Evolutionary conservation across 2,113 vertebrate genomes (phyloP).

Genomic region (Esox niger): DNA sequence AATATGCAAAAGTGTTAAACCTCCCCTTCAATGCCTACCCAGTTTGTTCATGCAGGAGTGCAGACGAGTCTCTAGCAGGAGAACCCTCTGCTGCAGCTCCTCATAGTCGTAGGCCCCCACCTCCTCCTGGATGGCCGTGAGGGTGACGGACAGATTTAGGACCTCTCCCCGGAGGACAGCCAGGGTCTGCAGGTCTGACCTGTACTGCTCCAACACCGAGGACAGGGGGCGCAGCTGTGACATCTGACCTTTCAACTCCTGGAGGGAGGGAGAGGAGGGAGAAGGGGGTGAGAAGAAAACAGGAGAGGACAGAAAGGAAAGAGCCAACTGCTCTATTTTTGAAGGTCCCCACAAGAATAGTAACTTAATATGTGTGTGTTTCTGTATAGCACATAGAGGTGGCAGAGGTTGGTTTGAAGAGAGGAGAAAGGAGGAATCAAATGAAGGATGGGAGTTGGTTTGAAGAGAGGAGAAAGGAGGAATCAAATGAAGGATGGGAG

Average conservation of each 20-base stretch:
- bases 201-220: slow-evolving; percentile 87
- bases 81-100: slow-evolving; percentile 85
- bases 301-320: not conserved
- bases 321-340: no score
- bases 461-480: not conserved
- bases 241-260: slow-evolving; percentile 94
- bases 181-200: slow-evolving; percentile 84
- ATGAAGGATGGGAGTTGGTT: not conserved
- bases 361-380: no score
- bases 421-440: not conserved
- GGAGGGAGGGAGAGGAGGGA: slow-evolving; percentile 15
- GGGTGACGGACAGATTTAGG: slow-evolving; percentile 79
- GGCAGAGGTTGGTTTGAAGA: no score
- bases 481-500: no score
- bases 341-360: no score
- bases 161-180: slow-evolving; percentile 86
- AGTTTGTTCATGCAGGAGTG: slow-evolving; percentile 94
- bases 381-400: no score
- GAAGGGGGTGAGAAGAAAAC: not conserved
- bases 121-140: slow-evolving; percentile 88
- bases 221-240: slow-evolving; percentile 87
- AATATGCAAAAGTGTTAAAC: no score
- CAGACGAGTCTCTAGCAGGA: slow-evolving; percentile 86
- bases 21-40: slow-evolving; percentile 71
- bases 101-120: slow-evolving; percentile 90